Conservation (phyloP, 2,888 invertebrate species). For the Sesamia inferens region DNA sequence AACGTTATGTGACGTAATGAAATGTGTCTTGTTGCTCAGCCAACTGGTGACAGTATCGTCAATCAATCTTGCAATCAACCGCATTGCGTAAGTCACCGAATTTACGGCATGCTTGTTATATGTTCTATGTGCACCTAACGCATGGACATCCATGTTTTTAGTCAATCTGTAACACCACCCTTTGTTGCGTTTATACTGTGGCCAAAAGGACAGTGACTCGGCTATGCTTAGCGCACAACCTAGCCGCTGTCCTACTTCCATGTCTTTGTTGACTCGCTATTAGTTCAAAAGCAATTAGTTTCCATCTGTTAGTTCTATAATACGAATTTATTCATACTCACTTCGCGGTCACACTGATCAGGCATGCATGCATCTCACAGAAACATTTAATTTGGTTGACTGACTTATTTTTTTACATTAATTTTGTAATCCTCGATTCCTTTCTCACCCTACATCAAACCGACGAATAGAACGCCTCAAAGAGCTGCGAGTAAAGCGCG, state of each 20-base stretch:
- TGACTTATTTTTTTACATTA: slow-evolving; percentile 71
- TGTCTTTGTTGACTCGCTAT: slow-evolving; percentile 58
- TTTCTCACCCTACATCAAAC: slow-evolving; percentile 65
- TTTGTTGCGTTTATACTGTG: slow-evolving; percentile 64
- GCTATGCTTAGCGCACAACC: not conserved
- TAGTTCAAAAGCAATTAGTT: slow-evolving; percentile 56
- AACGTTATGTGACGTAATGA: slow-evolving; percentile 87
- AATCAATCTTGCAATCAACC: slow-evolving; percentile 97
- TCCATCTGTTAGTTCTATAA: slow-evolving; percentile 61
- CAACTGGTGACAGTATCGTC: slow-evolving; percentile 97
- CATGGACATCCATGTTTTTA: slow-evolving; percentile 81
- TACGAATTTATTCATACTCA: slow-evolving; percentile 60
- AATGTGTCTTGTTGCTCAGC: slow-evolving; percentile 92
- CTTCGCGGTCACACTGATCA: slow-evolving; percentile 54
- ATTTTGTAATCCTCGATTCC: slow-evolving; percentile 74
- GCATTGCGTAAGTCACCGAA: slow-evolving; percentile 96
- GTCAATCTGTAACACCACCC: slow-evolving; percentile 65
- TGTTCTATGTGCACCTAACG: slow-evolving; percentile 82
- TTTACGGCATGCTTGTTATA: slow-evolving; percentile 80
- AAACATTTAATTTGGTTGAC: slow-evolving; percentile 63
- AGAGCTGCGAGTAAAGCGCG: slow-evolving; percentile 76
- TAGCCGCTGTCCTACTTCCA: slow-evolving; percentile 39
- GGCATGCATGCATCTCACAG: slow-evolving; percentile 68
- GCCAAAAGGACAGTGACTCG: slow-evolving; percentile 37
- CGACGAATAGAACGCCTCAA: slow-evolving; percentile 75